Base-by-base conservation (phyloP, 2,113 vertebrate genomes). In the Procavia capensis region DNA sequence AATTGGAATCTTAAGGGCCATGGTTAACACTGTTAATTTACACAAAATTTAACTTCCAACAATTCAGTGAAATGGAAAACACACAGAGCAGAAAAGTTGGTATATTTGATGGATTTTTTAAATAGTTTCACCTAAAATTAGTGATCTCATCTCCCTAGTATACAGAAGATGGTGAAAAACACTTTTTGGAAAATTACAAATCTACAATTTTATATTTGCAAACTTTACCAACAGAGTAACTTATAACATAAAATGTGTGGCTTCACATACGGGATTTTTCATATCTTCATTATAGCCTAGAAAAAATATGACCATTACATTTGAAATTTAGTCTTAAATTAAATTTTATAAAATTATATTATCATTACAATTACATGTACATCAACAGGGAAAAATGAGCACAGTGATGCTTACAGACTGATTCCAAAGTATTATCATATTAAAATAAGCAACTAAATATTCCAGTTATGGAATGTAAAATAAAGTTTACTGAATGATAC, bases 361-460 rank as follows among this genome's bases (percentile, higher is more conserved):
- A 6, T 61, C 70, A 7, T 76, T 87, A 41, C 3, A 66, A 54
- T 25, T 64, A 63, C 39, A 70, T 45, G 1, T 39, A 61, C 4
- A 82, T 78, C 10, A 57, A 6, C n/a, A 89, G 24, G n/a, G 31
- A 41, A 50, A 64, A 88, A 74, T 10, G 89, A 74, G 19, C 1
- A 20, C n/a, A 83, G 13, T n/a, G 72, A 91, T 43, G 19, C 72
- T 88, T 88, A 89, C 22, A 81, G 16, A 54, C 24, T 57, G 31
- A 22, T 92, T 88, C 31, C 9, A 74, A 83, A 74, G 11, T 57
- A 57, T 72, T 74, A 80, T 92, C 72, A 95, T 98, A 70, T 92
- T 98, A 95, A 98, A 89, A 97, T 97, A 97, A 97, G 91, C 95
- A 95, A 9, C 0, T 96, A 87, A 80, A 41, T 98, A 97, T 97